Evolutionary conservation across 2,797 vertebrate genomes (phyloP).

Genomic region (Rhincodon typus): DNA sequence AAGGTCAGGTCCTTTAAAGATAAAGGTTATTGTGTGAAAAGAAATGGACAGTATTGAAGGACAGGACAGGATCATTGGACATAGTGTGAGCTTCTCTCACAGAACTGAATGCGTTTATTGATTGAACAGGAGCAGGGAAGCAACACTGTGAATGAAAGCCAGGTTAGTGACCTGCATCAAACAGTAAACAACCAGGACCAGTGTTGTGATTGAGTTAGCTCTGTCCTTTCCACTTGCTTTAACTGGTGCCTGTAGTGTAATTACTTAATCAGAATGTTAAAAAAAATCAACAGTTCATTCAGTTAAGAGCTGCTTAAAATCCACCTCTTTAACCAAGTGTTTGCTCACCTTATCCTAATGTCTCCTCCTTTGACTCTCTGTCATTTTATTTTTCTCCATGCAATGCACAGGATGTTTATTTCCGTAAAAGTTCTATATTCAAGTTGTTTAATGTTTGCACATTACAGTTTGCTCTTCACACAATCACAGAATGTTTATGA

Average conservation of each 20-base stretch:
- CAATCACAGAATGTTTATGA: no score
- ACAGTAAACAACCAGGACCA: background rate
- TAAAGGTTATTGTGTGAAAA: background rate
- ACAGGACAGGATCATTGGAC: background rate
- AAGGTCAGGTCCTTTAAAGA: background rate
- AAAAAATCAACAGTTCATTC: background rate
- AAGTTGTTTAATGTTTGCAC: background rate
- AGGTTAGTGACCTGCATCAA: background rate
- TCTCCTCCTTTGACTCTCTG: background rate
- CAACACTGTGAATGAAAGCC: background rate
- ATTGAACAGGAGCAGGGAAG: background rate
- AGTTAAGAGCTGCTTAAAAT: background rate
- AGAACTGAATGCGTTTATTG: background rate
- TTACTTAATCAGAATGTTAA: background rate
- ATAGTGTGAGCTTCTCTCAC: background rate
- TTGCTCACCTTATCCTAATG: background rate
- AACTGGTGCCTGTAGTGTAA: background rate
- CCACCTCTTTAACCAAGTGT: background rate
- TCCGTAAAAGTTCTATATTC: background rate
- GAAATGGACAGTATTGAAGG: background rate
- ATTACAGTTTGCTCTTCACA: no score
- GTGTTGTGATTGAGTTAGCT: background rate
- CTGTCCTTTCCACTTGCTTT: background rate
- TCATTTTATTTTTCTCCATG: background rate
- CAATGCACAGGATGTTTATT: background rate